phyloP scores from a whole-genome alignment of 2,888 invertebrate genomes.

The Exephanes ischioxanthus region DNA sequence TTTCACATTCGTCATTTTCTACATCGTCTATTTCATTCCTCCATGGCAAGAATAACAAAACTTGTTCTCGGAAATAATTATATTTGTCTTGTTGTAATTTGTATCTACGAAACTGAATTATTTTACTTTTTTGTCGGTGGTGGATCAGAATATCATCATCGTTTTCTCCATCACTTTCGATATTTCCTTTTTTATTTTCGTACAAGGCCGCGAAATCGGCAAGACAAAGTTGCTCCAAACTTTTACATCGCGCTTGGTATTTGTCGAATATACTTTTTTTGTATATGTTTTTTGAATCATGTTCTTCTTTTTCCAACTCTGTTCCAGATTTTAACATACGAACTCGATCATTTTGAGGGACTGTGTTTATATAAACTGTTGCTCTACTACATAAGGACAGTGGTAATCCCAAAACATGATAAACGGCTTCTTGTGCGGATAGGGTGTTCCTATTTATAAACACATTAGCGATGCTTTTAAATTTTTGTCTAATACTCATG shows the following conservation, averaged over 20 bases:
- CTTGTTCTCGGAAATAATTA: slow-evolving; percentile 57
- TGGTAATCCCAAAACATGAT: slow-evolving; percentile 69
- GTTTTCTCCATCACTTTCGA: slow-evolving; percentile 35
- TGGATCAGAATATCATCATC: slow-evolving; percentile 11
- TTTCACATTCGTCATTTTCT: slow-evolving; percentile 46
- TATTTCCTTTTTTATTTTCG: slow-evolving; percentile 5
- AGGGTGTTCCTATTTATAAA: slow-evolving; percentile 70
- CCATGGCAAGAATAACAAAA: slow-evolving; percentile 58
- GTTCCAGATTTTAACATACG: slow-evolving; percentile 55
- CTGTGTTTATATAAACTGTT: slow-evolving; percentile 66
- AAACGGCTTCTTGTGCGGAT: slow-evolving; percentile 71
- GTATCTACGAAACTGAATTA: slow-evolving; percentile 35
- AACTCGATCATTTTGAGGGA: slow-evolving; percentile 56
- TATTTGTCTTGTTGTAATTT: slow-evolving; percentile 32
- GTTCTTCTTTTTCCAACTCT: too few species aligned
- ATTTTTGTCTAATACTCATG: slow-evolving; percentile 66
- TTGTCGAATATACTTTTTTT: slow-evolving; percentile 8
- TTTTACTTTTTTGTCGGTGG: slow-evolving; percentile 24
- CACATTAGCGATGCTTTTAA: slow-evolving; percentile 69
- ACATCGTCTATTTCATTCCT: slow-evolving; percentile 52
- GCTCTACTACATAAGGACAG: slow-evolving; percentile 66
- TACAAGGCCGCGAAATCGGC: slow-evolving; percentile 40
- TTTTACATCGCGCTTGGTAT: neutral
- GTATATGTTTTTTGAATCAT: slow-evolving; percentile 52
- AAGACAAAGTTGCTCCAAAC: slow-evolving; percentile 36